Conservation (phyloP, 1,140 invertebrate species). For the Heliconius nattereri region DNA sequence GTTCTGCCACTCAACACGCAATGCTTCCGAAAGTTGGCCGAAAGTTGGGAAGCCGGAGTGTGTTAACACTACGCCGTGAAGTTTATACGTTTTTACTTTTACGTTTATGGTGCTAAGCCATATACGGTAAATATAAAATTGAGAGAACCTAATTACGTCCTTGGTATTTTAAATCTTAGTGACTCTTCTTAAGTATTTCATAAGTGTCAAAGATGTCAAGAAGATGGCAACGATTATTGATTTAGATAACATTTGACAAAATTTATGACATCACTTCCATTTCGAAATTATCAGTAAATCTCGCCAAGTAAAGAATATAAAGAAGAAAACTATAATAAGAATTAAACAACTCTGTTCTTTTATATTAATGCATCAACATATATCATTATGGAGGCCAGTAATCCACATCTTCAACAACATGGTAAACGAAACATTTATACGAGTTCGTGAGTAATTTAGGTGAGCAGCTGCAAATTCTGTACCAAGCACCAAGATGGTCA, state of each 20-base stretch:
- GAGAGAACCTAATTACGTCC: neutral
- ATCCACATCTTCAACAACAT: neutral
- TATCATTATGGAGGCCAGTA: neutral
- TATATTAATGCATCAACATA: constrained; percentile 16
- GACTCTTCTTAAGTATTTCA: neutral
- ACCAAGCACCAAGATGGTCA: neutral
- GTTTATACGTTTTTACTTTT: constrained; percentile 22
- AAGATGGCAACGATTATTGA: too few species aligned
- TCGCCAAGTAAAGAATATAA: neutral
- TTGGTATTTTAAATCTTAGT: neutral
- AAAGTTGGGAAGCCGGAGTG: too few species aligned
- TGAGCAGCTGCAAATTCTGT: neutral
- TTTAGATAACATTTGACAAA: too few species aligned
- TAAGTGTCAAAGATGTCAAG: too few species aligned
- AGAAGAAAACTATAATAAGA: too few species aligned
- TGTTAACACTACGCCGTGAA: too few species aligned
- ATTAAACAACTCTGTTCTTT: neutral
- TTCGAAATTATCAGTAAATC: neutral
- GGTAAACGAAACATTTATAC: neutral
- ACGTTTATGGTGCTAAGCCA: constrained; percentile 12
- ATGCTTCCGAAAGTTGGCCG: too few species aligned
- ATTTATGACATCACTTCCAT: too few species aligned
- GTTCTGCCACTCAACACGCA: too few species aligned
- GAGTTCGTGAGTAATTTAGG: neutral
- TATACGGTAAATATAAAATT: neutral